Evolutionary conservation across 2,113 vertebrate genomes (phyloP), one percentile per base, ranked within the genome.

Genomic region (Morone chrysops): DNA sequence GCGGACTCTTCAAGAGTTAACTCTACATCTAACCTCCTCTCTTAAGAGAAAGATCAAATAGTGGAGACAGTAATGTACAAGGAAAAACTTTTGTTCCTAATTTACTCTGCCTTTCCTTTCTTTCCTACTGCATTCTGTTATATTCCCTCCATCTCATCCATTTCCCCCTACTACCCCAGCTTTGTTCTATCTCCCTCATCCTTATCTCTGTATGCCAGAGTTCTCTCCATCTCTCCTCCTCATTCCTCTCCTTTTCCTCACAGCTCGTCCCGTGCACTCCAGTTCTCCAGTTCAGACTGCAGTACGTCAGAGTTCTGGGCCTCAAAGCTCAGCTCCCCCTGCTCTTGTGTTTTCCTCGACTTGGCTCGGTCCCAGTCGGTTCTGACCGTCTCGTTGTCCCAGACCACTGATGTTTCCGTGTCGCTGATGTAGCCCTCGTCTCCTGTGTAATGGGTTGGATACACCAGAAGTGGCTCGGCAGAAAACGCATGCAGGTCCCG

Each of bases 401-500:
- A 98, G 20, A 97, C 92, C 0, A 96, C 97, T 0, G 97, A 98
- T 14, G 97, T 97, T 88, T 98, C 97, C 0, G 97, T 98, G 95
- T 98, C 97, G 0, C 97, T 98, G 78, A 98, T 90, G 73, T 98
- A 98, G 1, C 97, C 97, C 0, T 79, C 17, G 0, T 98, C 97
- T 0, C 97, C 97, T 0, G 97, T 98, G 94, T 97, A 98, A 84
- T 98, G 97, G 0, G 97, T 97, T 0, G 97, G 97, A 74, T 95
- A 98, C 20, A 97, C 81, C 1, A 98, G 94, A 20, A 98, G 94
- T 0, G 97, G 97, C 92, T 98, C 97, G 6, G 92, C 96, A 0
- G 97, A 98, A 75, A 97, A 98, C 8, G 97, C 97, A 0, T 0
- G 94, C 45, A 98, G 89, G 87, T 97, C 90, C 25, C 97, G 95